Base-by-base conservation (phyloP, 2,113 vertebrate genomes). In the Fulica atra region DNA sequence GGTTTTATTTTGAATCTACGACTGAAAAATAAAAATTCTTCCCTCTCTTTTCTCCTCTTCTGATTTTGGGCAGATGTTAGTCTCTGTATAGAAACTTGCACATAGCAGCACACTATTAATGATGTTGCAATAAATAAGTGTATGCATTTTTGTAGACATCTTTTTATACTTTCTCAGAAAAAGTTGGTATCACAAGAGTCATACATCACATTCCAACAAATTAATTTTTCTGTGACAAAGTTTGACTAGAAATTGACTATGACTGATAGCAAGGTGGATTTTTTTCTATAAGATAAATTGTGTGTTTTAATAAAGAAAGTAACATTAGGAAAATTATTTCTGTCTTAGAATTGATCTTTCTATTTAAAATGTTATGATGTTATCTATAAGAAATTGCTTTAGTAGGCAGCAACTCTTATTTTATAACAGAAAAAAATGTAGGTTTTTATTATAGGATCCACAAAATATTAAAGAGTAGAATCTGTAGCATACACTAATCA, bases 171-270 rank as follows among this genome's bases (percentile, higher is more conserved):
- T 63, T 28, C 15, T 35, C 21, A 31, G 33, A 51, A 81, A 86
- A 65, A 38, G 1, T 2, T 50, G 6, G 0, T 54, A 33, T 69
- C 16, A 35, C 6, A 46, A 5, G 38, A 70, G 11, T n/a, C 7
- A 50, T 59, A 36, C 5, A 85, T 71, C 6, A 16, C 20, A 79
- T 42, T 26, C 3, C 4, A 80, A 77, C 3, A 68, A 63, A 73
- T 44, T 12, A 69, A 21, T 74, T 63, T n/a, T 81, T 54, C 40
- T 78, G 19, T 78, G 25, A 70, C 9, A 61, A 35, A 16, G 15
- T 65, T 85, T 86, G 10, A 29, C 46, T 70, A 17, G 36, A 74
- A 29, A 1, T 87, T 87, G 33, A 53, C n/a, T 60, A 13, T 6
- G 2, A 77, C 11, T 66, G 15, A 73, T 44, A 48, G 14, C 13